Evolutionary conservation across 2,888 invertebrate species (phyloP).

Genomic region (Smittia sp.): DNA sequence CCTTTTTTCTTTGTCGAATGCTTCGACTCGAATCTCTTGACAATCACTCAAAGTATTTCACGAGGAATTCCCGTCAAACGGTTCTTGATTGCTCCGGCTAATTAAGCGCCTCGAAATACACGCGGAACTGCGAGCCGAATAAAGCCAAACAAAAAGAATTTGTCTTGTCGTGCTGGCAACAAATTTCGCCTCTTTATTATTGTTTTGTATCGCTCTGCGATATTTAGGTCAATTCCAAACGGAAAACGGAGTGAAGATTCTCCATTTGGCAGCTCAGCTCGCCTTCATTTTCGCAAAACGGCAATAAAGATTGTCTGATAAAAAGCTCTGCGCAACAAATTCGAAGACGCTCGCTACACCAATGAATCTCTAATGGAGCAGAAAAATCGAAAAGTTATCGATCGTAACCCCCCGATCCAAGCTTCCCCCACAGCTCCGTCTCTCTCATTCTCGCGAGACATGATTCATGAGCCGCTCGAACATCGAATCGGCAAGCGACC

Average conservation of each 20-base stretch:
- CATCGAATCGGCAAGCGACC: constrained; percentile 2
- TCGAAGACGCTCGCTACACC: constrained; percentile 10
- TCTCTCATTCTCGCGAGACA: constrained; percentile 9
- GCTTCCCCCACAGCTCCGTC: no score
- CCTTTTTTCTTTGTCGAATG: background rate
- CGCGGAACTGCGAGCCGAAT: background rate
- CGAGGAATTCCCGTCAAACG: background rate
- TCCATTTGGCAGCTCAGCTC: background rate
- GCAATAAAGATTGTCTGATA: background rate
- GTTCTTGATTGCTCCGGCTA: background rate
- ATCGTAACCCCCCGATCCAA: background rate
- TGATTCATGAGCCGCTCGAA: constrained; percentile 15
- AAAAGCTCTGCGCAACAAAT: background rate
- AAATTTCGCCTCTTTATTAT: background rate
- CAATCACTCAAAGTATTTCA: background rate
- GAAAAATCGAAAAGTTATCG: constrained; percentile 24
- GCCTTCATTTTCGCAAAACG: background rate
- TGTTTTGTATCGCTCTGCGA: constrained; percentile 27
- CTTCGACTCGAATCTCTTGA: background rate
- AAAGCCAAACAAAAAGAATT: background rate
- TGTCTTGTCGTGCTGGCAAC: constrained; percentile 28
- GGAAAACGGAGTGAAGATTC: background rate
- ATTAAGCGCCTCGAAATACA: background rate
- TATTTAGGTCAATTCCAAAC: constrained; percentile 31
- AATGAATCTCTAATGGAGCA: constrained; percentile 30